Evolutionary conservation across 2,888 invertebrate species (phyloP).

Genomic region (Mellilla xanthometata): DNA sequence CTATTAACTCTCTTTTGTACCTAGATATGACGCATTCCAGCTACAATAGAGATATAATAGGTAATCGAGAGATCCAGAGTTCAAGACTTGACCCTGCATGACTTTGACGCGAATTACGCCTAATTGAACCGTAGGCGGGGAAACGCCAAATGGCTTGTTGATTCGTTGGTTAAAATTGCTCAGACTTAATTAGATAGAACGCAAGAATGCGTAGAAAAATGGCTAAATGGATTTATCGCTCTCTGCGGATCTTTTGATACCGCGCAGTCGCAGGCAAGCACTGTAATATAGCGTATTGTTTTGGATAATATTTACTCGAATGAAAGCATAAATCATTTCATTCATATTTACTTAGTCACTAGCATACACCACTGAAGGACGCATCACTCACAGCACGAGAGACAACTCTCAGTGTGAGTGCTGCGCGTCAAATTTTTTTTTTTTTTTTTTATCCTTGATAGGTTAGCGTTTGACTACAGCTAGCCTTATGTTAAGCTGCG

Average conservation of each 20-base stretch:
- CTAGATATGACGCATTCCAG: no score
- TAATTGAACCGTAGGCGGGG: constrained; percentile 38
- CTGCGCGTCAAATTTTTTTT: no score
- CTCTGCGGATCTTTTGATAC: constrained; percentile 12
- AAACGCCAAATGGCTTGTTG: constrained; percentile 32
- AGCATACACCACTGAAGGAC: no score
- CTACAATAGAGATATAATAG: constrained; percentile 5
- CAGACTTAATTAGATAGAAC: constrained; percentile 37
- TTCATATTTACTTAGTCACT: no score
- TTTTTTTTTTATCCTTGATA: no score
- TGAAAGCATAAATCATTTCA: no score
- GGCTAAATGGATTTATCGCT: constrained; percentile 6
- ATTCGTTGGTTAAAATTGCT: constrained; percentile 40
- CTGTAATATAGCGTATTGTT: neutral
- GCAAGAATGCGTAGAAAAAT: constrained; percentile 26
- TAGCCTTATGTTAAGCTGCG: no score
- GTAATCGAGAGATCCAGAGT: constrained; percentile 56
- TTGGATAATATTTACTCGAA: no score
- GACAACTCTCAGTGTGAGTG: no score
- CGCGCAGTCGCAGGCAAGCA: neutral
- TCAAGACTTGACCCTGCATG: constrained; percentile 67
- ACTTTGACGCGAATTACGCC: constrained; percentile 36
- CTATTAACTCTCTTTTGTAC: no score
- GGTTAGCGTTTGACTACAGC: no score
- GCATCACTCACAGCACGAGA: no score